Evolutionary conservation across 2,113 vertebrate genomes (phyloP).

Genomic region (Rhinoderma darwinii): DNA sequence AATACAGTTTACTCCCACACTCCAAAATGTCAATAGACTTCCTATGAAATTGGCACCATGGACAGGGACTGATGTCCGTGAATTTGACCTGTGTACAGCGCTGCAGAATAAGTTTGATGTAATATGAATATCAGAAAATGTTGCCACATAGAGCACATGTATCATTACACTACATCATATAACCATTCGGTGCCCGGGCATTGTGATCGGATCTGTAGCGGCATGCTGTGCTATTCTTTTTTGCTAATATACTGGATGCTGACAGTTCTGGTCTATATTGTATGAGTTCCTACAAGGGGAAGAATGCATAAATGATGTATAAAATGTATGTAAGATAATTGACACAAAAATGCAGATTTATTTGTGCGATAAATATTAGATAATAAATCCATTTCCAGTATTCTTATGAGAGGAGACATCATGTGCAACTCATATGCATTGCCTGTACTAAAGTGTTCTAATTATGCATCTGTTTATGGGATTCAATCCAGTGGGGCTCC

Average conservation of each 20-base stretch:
- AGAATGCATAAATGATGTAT: neutral
- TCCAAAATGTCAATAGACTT: neutral
- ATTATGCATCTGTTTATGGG: slow-evolving; percentile 16
- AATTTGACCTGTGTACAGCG: neutral
- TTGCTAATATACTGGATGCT: neutral
- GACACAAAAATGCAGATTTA: neutral
- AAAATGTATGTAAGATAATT: neutral
- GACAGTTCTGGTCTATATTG: neutral
- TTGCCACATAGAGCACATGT: neutral
- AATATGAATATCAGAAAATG: neutral
- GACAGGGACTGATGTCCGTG: neutral
- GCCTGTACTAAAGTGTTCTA: neutral
- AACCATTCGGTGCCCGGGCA: neutral
- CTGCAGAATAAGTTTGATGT: neutral
- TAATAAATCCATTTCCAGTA: neutral
- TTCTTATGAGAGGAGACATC: neutral
- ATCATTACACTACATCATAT: neutral
- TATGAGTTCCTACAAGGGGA: neutral
- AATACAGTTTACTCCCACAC: neutral
- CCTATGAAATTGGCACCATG: neutral
- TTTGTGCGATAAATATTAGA: neutral
- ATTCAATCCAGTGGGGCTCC: neutral
- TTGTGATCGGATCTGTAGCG: neutral
- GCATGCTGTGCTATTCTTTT: neutral
- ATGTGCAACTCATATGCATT: neutral